Conservation (phyloP, 2,797 vertebrate species). For the Serranus cabrilla region DNA sequence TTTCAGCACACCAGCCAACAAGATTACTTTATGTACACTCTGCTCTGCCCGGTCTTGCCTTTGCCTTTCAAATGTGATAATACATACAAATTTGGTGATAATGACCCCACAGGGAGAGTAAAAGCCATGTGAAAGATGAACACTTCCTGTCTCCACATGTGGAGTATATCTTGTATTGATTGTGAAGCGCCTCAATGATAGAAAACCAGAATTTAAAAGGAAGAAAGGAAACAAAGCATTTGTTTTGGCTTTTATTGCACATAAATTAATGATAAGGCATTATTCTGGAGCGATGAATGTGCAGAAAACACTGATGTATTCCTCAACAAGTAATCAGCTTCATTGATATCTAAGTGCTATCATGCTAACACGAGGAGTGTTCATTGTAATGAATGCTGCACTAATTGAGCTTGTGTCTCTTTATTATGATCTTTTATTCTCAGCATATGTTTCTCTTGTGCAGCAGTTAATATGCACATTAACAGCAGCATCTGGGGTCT, state of each 20-base stretch:
- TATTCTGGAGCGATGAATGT: slow-evolving; percentile 12
- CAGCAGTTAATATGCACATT: slow-evolving; percentile 18
- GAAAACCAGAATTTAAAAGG: slow-evolving; percentile 11
- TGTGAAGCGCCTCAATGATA: slow-evolving; percentile 36
- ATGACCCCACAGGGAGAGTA: slow-evolving; percentile 26
- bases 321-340: slow-evolving; percentile 7
- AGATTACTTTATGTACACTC: slow-evolving; percentile 10
- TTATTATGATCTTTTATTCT: slow-evolving; percentile 35
- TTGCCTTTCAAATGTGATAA: slow-evolving; percentile 46
- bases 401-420: slow-evolving; percentile 32
- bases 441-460: slow-evolving; percentile 25
- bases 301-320: slow-evolving; percentile 20
- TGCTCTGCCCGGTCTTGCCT: slow-evolving; percentile 37
- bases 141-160: slow-evolving; percentile 33
- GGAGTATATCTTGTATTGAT: slow-evolving; percentile 26
- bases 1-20: slow-evolving; percentile 39
- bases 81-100: slow-evolving; percentile 34
- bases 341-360: slow-evolving; percentile 10
- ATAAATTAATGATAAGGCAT: background rate
- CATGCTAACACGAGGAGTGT: background rate
- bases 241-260: slow-evolving; percentile 6
- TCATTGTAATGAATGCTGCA: slow-evolving; percentile 22
- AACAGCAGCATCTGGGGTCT: slow-evolving; percentile 33
- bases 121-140: slow-evolving; percentile 23
- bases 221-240: background rate